Percentiles rank a stretch among this genome's conserved stretches.
These are phyloP conservation scores for Tenodera sinensis DNA, from an alignment of 2,888 invertebrate genomes.

Conservation along the genomic window DNA sequence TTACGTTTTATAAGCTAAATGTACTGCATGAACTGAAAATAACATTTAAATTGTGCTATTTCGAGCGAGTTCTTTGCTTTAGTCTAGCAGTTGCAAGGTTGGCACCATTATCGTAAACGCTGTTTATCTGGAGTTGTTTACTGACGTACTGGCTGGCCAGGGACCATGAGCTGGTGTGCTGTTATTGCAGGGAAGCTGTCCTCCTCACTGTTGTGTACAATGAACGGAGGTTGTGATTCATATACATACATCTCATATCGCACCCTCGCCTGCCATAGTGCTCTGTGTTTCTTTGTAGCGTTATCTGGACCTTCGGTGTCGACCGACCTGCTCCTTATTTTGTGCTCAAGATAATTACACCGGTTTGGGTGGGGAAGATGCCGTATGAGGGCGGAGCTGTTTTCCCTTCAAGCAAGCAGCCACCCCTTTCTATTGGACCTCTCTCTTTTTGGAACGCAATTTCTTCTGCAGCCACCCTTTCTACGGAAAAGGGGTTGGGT, in stretches of 20 bases:
- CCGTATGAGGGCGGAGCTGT: slow-evolving; percentile 9
- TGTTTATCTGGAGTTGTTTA: too few relatives aligned
- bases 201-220: neutral
- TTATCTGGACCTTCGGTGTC: neutral
- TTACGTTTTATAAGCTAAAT: too few relatives aligned
- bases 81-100: too few relatives aligned
- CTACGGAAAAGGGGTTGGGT: neutral
- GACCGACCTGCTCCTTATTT: neutral
- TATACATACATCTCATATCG: neutral
- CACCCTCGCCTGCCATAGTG: neutral
- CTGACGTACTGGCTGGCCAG: too few relatives aligned
- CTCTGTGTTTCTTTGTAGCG: neutral
- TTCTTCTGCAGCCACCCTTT: neutral
- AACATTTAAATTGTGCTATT: too few relatives aligned
- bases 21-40: too few relatives aligned
- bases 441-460: neutral
- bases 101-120: too few relatives aligned
- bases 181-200: neutral
- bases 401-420: slow-evolving; percentile 3
- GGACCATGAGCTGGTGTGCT: too few relatives aligned
- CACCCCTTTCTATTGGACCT: slow-evolving; percentile 14
- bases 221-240: neutral
- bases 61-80: too few relatives aligned
- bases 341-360: neutral
- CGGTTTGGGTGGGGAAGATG: neutral